Percentiles rank a stretch among this genome's conserved stretches.
phyloP scores from a whole-genome alignment of 1,140 invertebrate genomes.

The Bombus waltoni region DNA sequence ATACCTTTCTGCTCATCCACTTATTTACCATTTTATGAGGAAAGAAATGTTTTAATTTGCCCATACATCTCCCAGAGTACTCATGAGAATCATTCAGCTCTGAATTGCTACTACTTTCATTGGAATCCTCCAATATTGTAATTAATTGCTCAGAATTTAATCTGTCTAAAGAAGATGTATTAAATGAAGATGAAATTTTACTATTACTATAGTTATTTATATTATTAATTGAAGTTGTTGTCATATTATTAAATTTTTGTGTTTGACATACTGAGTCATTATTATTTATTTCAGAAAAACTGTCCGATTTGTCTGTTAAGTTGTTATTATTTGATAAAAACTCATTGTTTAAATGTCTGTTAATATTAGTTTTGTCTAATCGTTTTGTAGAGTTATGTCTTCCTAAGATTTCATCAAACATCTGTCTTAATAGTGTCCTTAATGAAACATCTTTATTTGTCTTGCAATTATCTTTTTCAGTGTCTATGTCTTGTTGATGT shows the following conservation, averaged over 20 bases:
- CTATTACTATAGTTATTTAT: background rate
- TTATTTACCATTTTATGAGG: background rate
- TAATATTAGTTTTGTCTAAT: background rate
- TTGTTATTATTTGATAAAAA: background rate
- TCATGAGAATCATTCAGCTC: background rate
- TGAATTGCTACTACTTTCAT: constrained; percentile 10
- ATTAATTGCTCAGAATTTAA: background rate
- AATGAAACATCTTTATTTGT: background rate
- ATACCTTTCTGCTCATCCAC: background rate
- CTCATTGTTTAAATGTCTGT: background rate
- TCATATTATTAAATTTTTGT: background rate
- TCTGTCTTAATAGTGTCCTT: background rate
- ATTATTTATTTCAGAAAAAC: background rate
- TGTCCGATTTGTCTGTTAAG: background rate
- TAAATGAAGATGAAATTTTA: background rate
- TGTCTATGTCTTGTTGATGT: background rate
- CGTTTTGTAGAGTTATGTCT: background rate
- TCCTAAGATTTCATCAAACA: constrained; percentile 21
- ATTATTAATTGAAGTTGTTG: background rate
- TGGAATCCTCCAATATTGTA: constrained; percentile 12
- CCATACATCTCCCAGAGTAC: background rate
- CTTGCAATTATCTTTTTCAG: background rate
- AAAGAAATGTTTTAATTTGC: background rate
- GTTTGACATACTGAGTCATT: background rate
- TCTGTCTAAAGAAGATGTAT: background rate